Evolutionary conservation across 2,797 vertebrate genomes (phyloP).

Genomic region (Alauda arvensis): DNA sequence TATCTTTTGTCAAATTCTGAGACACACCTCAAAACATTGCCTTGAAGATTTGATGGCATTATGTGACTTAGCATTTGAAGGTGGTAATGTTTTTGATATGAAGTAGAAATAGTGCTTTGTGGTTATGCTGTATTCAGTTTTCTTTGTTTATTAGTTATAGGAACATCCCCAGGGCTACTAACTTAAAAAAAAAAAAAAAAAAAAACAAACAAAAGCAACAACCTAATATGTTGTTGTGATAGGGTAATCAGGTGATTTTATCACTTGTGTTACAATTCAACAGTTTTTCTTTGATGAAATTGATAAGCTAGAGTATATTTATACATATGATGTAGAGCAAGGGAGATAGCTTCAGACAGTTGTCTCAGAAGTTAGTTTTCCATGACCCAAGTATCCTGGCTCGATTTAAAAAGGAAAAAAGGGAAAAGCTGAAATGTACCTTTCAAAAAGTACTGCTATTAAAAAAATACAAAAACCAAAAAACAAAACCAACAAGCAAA

Average conservation of each 20-base stretch:
- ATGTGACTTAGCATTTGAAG: background rate
- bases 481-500: no score
- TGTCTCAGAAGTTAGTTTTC: slow-evolving; percentile 49
- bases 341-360: background rate
- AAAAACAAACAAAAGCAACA: no score
- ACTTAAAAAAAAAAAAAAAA: background rate
- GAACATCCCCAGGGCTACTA: background rate
- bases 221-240: background rate
- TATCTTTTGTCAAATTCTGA: background rate
- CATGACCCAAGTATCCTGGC: slow-evolving; percentile 26
- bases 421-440: slow-evolving; percentile 38
- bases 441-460: slow-evolving; percentile 38
- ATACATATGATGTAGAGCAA: background rate
- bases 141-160: background rate
- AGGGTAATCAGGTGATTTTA: background rate
- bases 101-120: background rate
- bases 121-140: background rate
- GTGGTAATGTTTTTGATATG: background rate
- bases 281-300: background rate
- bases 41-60: background rate
- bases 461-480: background rate
- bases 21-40: background rate
- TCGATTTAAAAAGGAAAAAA: slow-evolving; percentile 20
- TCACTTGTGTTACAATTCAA: background rate
- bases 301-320: background rate